phyloP scores from a whole-genome alignment of 2,113 vertebrate genomes.

The Lutjanus erythropterus region DNA sequence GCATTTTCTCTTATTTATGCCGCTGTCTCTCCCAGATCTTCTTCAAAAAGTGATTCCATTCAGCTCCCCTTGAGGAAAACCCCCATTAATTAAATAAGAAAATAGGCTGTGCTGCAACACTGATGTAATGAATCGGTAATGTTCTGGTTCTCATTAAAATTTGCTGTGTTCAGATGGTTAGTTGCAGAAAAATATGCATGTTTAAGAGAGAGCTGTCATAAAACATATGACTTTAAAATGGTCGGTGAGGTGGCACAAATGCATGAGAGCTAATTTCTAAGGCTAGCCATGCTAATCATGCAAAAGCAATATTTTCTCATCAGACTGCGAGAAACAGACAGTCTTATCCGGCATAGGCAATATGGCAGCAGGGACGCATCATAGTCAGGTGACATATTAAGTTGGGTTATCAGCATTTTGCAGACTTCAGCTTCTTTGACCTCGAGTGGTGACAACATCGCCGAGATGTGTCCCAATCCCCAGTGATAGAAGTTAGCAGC shows the following conservation, averaged over 20 bases:
- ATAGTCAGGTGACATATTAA: conserved; percentile 18
- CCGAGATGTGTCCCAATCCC: conserved; percentile 22
- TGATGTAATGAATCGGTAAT: conserved; percentile 73
- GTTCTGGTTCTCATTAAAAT: conserved; percentile 58
- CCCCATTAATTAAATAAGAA: conserved; percentile 70
- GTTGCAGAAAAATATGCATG: conserved; percentile 35
- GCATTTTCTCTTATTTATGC: conserved; percentile 73
- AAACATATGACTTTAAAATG: conserved; percentile 19
- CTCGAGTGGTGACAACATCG: conserved; percentile 3
- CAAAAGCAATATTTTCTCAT: conserved; percentile 10
- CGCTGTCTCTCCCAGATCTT: conserved; percentile 54
- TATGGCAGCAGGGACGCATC: conserved; percentile 32
- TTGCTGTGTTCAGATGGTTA: conserved; percentile 20
- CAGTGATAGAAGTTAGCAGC: conserved; percentile 18
- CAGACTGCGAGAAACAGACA: background rate
- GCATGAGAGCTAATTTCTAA: conserved; percentile 12
- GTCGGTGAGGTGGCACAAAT: conserved; percentile 29
- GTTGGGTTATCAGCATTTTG: conserved; percentile 45
- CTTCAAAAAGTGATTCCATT: conserved; percentile 61
- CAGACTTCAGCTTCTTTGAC: conserved; percentile 34
- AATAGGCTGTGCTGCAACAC: conserved; percentile 56
- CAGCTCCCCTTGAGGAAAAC: conserved; percentile 52
- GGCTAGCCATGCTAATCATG: conserved; percentile 11
- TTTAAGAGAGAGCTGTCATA: conserved; percentile 33
- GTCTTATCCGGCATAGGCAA: conserved; percentile 1